Conservation (phyloP, 2,113 vertebrate genomes). For the Lynx canadensis region DNA sequence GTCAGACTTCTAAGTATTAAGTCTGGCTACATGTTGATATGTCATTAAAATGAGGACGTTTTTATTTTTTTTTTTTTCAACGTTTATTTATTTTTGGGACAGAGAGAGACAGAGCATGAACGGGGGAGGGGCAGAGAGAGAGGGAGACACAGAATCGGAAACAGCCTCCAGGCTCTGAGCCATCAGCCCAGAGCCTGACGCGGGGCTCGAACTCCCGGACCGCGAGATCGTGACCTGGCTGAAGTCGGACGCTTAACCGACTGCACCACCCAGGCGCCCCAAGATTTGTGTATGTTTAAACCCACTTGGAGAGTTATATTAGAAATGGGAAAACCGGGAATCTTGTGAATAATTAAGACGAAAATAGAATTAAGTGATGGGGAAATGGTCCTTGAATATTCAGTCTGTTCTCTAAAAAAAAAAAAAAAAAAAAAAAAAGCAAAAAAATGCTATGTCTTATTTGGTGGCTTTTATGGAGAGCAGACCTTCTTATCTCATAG, state of each 20-base stretch:
- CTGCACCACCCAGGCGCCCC: too few species aligned
- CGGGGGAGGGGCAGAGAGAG: too few species aligned
- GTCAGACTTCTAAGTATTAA: neutral
- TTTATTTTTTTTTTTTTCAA: too few species aligned
- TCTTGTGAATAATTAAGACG: neutral
- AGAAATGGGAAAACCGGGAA: neutral
- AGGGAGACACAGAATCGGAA: too few species aligned
- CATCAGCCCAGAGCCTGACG: too few species aligned
- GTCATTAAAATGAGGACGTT: neutral
- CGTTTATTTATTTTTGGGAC: too few species aligned
- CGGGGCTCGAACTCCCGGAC: too few species aligned
- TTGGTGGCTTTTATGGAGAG: neutral
- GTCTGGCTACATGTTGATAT: neutral
- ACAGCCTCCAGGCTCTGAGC: too few species aligned
- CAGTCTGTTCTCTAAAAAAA: neutral
- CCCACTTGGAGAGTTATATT: neutral
- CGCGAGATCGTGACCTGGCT: too few species aligned
- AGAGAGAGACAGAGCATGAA: too few species aligned
- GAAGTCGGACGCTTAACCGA: too few species aligned
- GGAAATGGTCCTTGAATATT: neutral
- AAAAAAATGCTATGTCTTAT: neutral
- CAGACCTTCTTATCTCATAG: neutral
- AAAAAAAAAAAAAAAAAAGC: neutral
- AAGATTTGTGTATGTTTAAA: neutral
- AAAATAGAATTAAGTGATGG: neutral